phyloP scores from a whole-genome alignment of 2,888 invertebrate species.

The Dolomedes plantarius region DNA sequence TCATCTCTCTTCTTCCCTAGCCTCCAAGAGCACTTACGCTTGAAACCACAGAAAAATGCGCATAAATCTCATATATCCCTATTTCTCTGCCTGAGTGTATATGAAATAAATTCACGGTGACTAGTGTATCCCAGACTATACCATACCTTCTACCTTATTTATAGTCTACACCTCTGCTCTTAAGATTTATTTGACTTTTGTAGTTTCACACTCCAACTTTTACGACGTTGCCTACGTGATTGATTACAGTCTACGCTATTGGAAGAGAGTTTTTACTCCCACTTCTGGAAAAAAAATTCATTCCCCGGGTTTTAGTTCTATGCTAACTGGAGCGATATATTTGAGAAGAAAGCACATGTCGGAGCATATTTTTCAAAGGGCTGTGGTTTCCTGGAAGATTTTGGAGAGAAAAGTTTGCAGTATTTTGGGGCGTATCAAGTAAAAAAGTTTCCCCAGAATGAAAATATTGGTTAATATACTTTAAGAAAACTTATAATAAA shows the following conservation, averaged over 20 bases:
- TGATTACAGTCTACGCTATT: slow-evolving; percentile 19
- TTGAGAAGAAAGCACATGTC: neutral
- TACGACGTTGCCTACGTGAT: slow-evolving; percentile 34
- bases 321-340: neutral
- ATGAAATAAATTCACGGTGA: neutral
- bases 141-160: neutral
- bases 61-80: no score
- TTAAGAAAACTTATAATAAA: no score
- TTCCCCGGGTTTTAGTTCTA: neutral
- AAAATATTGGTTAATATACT: no score
- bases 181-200: slow-evolving; percentile 16
- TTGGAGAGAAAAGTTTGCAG: no score
- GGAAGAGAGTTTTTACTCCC: slow-evolving; percentile 24
- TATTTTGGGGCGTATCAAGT: no score
- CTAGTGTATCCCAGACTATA: neutral
- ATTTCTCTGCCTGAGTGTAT: neutral
- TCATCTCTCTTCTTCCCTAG: no score
- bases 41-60: no score
- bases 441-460: no score
- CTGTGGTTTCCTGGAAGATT: neutral
- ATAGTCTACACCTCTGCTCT: neutral
- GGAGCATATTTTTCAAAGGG: neutral
- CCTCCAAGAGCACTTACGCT: no score
- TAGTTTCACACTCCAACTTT: slow-evolving; percentile 46
- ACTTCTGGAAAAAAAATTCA: neutral